These are phyloP conservation scores for Adineta ricciae DNA, from an alignment of 2,888 invertebrate genomes.

Conservation along the genomic window DNA sequence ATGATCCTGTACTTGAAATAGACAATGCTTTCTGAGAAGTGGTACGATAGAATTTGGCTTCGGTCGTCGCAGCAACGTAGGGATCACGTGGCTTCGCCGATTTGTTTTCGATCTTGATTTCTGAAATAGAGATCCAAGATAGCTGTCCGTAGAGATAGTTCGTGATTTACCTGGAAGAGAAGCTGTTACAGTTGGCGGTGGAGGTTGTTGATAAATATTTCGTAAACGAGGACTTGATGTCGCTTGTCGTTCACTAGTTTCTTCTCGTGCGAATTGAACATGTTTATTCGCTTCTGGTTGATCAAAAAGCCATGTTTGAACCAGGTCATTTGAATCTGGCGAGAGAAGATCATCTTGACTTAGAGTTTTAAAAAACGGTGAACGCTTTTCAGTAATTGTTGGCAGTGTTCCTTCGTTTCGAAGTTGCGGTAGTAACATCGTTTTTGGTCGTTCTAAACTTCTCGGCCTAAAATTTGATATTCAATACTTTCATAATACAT, in stretches of 20 bases:
- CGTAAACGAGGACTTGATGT: background rate
- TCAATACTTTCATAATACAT: no score
- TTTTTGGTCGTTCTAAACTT: background rate
- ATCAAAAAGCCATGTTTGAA: background rate
- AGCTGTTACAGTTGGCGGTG: background rate
- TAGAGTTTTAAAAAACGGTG: background rate
- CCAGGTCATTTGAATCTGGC: background rate
- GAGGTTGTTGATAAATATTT: background rate
- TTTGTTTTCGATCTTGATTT: background rate
- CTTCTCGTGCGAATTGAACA: background rate
- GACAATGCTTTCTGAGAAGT: background rate
- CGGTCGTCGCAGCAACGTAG: background rate
- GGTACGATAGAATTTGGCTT: background rate
- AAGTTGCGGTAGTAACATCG: background rate
- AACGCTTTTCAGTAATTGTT: no score
- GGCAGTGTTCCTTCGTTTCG: background rate
- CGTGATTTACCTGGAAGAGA: background rate
- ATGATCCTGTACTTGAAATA: background rate
- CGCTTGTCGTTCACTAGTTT: no score
- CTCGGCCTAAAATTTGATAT: background rate
- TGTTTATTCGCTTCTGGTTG: background rate
- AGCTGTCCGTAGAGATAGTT: no score
- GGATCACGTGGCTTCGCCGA: background rate
- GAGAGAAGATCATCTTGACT: background rate
- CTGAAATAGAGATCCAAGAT: background rate